Evolutionary conservation across 2,888 invertebrate genomes (phyloP), one percentile per base, ranked within the genome.

Genomic region (Poecilobothrus nobilitatus): DNA sequence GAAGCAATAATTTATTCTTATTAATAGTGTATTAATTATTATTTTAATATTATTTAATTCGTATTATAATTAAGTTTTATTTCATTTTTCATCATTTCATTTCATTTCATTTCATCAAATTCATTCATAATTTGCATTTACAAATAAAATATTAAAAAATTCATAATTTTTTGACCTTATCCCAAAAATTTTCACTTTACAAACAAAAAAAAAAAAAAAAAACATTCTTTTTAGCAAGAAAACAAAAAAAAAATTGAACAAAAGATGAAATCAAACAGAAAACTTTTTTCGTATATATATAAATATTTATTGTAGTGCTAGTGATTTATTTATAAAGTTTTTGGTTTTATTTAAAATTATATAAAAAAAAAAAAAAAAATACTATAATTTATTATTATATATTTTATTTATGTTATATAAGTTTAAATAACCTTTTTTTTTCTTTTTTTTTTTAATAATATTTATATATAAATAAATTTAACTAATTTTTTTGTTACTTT

Each of bases 261-360:
- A 65, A 65, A 70, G 68, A 68, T 68, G 69, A 70, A 27, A 27
- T 27, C 27, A 27, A 27, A 27, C 27, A 27, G 27, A 27, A 27
- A 67, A 68, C 67, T 70, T 66, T 22, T 67, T 69, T 68, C 65
- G 63, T 67, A 66, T 70, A 70, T n/a, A n/a, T n/a, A n/a, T 27
- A 27, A 27, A 27, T 68, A 70, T 68, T 70, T 72, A 71, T 73
- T 74, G 74, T 76, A 75, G 75, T 75, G 73, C 75, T 73, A 75
- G 74, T 76, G 75, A 73, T 74, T 73, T 72, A 53, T 53, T 53
- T 53, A 53, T 53, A 18, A 53, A 53, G 53, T 53, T 53, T 53
- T 27, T 27, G 15, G 15, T 41, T 53, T 53, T 53, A 53, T 53
- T 53, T 44, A 44, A 44, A 15, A 53, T 53, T 53, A 27, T 15